These are phyloP conservation scores for Conger conger DNA, from an alignment of 2,113 vertebrate genomes.

Conservation along the genomic window DNA sequence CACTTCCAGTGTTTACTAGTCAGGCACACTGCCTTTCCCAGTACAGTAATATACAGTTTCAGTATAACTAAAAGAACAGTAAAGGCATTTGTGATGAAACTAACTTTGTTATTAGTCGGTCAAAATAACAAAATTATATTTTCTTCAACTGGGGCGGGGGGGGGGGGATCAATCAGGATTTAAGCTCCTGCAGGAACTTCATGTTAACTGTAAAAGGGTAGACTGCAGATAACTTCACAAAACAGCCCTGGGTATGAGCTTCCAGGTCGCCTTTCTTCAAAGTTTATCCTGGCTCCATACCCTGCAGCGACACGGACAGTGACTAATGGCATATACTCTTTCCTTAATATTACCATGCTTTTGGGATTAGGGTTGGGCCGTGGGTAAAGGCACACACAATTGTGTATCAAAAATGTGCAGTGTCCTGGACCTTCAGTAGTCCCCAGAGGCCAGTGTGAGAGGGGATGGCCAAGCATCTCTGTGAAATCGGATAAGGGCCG, in stretches of 20 bases:
- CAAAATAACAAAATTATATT: background rate
- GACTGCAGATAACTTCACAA: background rate
- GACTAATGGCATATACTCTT: background rate
- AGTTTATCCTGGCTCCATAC: background rate
- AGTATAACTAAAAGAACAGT: background rate
- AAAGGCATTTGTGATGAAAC: background rate
- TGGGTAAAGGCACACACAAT: background rate
- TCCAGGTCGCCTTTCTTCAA: background rate
- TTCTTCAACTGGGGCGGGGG: no score
- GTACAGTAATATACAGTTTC: background rate
- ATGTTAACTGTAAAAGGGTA: background rate
- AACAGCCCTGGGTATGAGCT: background rate
- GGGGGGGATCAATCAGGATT: background rate
- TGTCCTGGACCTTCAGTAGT: background rate
- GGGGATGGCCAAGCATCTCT: background rate
- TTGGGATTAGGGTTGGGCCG: background rate
- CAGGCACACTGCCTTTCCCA: background rate
- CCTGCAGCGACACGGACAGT: background rate
- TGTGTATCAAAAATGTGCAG: background rate
- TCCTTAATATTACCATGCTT: background rate
- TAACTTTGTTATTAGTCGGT: background rate
- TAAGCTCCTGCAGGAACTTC: background rate
- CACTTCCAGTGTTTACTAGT: constrained; percentile 29
- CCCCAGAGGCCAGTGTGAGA: background rate
- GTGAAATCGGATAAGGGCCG: constrained; percentile 9